A percentile compares a stretch with the other conserved stretches of the same genome.
phyloP scores from a whole-genome alignment of 1,140 invertebrate species.

The Proctacanthus coquilletti region DNA sequence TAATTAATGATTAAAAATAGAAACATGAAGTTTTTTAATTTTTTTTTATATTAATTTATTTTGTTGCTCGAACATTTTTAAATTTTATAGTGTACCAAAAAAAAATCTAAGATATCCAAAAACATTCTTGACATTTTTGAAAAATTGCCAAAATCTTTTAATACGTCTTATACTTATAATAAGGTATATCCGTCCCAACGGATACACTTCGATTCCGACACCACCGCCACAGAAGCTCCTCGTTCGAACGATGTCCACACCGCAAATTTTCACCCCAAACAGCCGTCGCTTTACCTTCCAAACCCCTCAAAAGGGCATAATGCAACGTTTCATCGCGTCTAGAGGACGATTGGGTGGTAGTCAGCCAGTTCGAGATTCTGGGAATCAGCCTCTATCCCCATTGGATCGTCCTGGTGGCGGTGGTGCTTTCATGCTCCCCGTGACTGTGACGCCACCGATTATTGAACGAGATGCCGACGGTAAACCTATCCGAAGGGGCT shows the following conservation, averaged over 20 bases:
- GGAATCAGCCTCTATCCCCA: neutral
- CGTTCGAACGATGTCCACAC: slow-evolving; percentile 41
- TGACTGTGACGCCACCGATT: slow-evolving; percentile 26
- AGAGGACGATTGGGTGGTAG: slow-evolving; percentile 36
- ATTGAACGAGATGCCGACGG: slow-evolving; percentile 36
- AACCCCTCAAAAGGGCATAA: slow-evolving; percentile 50
- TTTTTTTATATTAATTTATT: too few relatives aligned
- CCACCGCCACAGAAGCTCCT: slow-evolving; percentile 33
- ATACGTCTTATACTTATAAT: too few relatives aligned
- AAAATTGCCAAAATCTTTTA: too few relatives aligned
- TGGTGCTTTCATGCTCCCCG: slow-evolving; percentile 11
- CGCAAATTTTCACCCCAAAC: slow-evolving; percentile 33
- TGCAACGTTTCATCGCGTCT: slow-evolving; percentile 60
- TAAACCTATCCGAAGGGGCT: slow-evolving; percentile 43
- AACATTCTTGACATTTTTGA: too few relatives aligned
- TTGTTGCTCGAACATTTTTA: too few relatives aligned
- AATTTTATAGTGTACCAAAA: too few relatives aligned
- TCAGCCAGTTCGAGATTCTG: too few relatives aligned
- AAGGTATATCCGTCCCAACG: slow-evolving; percentile 25
- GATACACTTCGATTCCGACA: slow-evolving; percentile 30
- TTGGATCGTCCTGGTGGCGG: neutral
- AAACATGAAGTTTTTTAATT: too few relatives aligned
- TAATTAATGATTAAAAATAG: too few relatives aligned
- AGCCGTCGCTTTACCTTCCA: slow-evolving; percentile 38
- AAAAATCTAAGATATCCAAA: too few relatives aligned